Evolutionary conservation across 1,140 invertebrate species (phyloP).

Genomic region (Aphelinus certus): DNA sequence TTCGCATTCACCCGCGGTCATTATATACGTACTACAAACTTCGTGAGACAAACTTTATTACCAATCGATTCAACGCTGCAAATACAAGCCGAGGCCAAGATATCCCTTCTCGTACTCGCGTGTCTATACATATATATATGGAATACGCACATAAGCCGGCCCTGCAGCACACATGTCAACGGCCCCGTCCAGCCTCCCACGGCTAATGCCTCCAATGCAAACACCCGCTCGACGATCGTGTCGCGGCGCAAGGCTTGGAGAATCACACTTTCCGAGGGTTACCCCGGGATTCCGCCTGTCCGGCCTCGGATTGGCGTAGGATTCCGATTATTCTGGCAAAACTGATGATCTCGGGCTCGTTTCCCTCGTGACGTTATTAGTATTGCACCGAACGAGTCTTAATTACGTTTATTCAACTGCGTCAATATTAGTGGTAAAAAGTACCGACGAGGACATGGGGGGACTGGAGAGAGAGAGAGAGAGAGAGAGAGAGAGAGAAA

Average conservation of each 20-base stretch:
- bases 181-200: neutral
- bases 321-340: neutral
- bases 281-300: neutral
- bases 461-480: too few species aligned
- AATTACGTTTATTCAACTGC: conserved; percentile 51
- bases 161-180: neutral
- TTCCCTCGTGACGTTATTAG: neutral
- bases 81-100: conserved; percentile 6
- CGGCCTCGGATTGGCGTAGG: neutral
- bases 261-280: conserved; percentile 3
- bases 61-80: neutral
- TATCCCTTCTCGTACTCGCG: too few species aligned
- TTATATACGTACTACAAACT: too few species aligned
- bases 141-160: too few species aligned
- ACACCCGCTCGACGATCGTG: neutral
- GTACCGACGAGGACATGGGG: too few species aligned
- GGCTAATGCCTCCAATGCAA: conserved; percentile 1
- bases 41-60: neutral
- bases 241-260: neutral
- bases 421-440: conserved; percentile 44
- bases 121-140: too few species aligned
- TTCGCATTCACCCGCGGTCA: too few species aligned
- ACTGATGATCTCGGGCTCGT: neutral
- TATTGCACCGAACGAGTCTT: conserved; percentile 31
- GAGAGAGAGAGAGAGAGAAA: neutral